Conservation (phyloP, 2,888 invertebrate species). For the Noctua pronuba region DNA sequence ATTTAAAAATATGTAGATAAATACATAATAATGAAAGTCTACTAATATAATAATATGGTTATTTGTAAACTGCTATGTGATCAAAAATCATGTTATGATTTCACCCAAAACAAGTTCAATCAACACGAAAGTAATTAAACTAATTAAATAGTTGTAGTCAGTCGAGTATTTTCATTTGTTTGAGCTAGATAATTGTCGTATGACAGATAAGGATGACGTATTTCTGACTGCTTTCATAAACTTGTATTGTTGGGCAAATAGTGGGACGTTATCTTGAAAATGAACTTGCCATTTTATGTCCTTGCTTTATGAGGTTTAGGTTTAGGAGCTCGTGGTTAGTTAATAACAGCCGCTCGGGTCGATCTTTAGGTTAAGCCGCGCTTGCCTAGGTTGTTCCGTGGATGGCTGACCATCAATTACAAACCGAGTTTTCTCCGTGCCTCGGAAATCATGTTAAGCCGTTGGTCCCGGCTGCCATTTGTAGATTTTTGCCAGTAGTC, state of each 20-base stretch:
- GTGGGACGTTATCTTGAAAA: slow-evolving; percentile 37
- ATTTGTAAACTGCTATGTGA: background rate
- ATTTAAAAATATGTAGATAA: too few species aligned
- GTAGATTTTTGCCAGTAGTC: too few species aligned
- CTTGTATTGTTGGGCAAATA: slow-evolving; percentile 49
- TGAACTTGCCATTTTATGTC: slow-evolving; percentile 50
- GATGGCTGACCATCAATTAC: too few species aligned
- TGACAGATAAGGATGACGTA: slow-evolving; percentile 56
- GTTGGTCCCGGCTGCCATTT: too few species aligned
- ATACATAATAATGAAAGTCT: too few species aligned
- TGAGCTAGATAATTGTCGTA: slow-evolving; percentile 44
- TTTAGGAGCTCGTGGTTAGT: too few species aligned
- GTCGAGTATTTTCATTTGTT: slow-evolving; percentile 49
- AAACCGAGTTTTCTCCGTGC: too few species aligned
- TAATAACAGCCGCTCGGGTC: too few species aligned
- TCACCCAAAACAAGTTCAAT: slow-evolving; percentile 20
- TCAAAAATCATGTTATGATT: slow-evolving; percentile 24
- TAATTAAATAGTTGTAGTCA: slow-evolving; percentile 38
- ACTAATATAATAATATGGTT: too few species aligned
- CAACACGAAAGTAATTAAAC: slow-evolving; percentile 20
- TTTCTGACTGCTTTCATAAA: slow-evolving; percentile 16
- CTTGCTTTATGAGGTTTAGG: slow-evolving; percentile 18
- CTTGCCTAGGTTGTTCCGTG: too few species aligned
- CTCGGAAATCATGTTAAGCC: too few species aligned
- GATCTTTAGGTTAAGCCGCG: too few species aligned